phyloP scores from a whole-genome alignment of 2,888 invertebrate species.

The Geotrupes spiniger region DNA sequence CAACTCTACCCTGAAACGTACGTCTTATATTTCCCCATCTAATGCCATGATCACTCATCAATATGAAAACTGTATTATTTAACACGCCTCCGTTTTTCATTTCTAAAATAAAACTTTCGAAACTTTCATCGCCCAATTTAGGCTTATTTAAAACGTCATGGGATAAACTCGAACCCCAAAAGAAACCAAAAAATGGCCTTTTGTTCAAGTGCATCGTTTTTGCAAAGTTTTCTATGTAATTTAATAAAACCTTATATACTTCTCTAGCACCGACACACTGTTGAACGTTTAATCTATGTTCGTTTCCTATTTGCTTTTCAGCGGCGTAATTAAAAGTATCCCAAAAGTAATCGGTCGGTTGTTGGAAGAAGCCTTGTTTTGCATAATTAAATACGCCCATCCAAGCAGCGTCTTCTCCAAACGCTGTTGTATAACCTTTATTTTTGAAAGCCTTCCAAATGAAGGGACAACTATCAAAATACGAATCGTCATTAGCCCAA shows the following conservation, averaged over 20 bases:
- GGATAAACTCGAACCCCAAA: slow-evolving; percentile 80
- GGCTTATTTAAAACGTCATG: slow-evolving; percentile 84
- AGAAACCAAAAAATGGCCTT: slow-evolving; percentile 73
- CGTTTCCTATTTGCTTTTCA: slow-evolving; percentile 65
- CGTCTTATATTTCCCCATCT: slow-evolving; percentile 80
- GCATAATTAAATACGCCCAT: slow-evolving; percentile 80
- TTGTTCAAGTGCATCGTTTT: slow-evolving; percentile 56
- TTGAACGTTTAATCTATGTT: slow-evolving; percentile 61
- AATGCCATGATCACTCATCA: slow-evolving; percentile 89
- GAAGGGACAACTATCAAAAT: slow-evolving; percentile 78
- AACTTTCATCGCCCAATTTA: slow-evolving; percentile 66
- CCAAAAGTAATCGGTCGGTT: slow-evolving; percentile 84
- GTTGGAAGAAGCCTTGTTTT: slow-evolving; percentile 71
- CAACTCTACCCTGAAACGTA: slow-evolving; percentile 83
- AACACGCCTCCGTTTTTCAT: slow-evolving; percentile 56
- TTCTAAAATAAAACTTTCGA: slow-evolving; percentile 57
- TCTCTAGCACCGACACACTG: slow-evolving; percentile 70
- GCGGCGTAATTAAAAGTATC: slow-evolving; percentile 70
- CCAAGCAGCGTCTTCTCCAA: slow-evolving; percentile 77
- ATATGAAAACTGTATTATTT: slow-evolving; percentile 65
- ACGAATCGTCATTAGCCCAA: slow-evolving; percentile 52
- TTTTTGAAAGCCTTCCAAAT: slow-evolving; percentile 79
- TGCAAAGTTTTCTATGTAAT: slow-evolving; percentile 67
- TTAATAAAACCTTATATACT: slow-evolving; percentile 67
- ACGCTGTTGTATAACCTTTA: slow-evolving; percentile 72